phyloP scores from a whole-genome alignment of 1,140 invertebrate genomes.

The Acromyrmex echinatior region DNA sequence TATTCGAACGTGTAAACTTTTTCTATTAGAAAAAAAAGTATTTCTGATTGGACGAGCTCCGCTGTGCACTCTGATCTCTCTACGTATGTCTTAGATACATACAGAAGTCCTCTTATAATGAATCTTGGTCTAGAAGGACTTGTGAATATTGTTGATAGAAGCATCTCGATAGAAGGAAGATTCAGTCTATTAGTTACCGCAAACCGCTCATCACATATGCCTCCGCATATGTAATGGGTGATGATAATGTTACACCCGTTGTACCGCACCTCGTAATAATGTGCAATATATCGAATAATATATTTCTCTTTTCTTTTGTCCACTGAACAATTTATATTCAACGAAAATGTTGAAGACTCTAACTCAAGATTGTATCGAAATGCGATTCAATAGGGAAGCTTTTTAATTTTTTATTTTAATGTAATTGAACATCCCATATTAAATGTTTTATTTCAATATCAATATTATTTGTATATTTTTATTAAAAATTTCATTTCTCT shows the following conservation, averaged over 20 bases:
- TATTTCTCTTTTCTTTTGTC: constrained; percentile 10
- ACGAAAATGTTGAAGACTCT: constrained; percentile 9
- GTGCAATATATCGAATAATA: constrained; percentile 8
- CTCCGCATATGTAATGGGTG: constrained; percentile 57
- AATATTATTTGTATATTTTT: constrained; percentile 19
- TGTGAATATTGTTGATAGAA: constrained; percentile 39
- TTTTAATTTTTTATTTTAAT: constrained; percentile 2
- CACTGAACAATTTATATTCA: background rate
- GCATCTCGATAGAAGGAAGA: constrained; percentile 47
- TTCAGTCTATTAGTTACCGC: constrained; percentile 59
- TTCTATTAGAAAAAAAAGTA: constrained; percentile 21
- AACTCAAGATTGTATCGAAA: background rate
- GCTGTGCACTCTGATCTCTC: constrained; percentile 5
- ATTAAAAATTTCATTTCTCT: background rate
- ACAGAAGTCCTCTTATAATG: constrained; percentile 35
- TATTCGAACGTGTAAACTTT: constrained; percentile 48
- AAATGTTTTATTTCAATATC: background rate
- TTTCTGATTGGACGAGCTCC: constrained; percentile 7
- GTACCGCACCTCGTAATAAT: constrained; percentile 44
- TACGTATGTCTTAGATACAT: constrained; percentile 19
- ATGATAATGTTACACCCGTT: constrained; percentile 33
- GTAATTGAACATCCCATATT: background rate
- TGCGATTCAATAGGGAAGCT: background rate
- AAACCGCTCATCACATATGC: constrained; percentile 56
- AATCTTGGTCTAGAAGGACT: constrained; percentile 31